phyloP scores from a whole-genome alignment of 1,140 invertebrate genomes.

The Drosophila murphyi region DNA sequence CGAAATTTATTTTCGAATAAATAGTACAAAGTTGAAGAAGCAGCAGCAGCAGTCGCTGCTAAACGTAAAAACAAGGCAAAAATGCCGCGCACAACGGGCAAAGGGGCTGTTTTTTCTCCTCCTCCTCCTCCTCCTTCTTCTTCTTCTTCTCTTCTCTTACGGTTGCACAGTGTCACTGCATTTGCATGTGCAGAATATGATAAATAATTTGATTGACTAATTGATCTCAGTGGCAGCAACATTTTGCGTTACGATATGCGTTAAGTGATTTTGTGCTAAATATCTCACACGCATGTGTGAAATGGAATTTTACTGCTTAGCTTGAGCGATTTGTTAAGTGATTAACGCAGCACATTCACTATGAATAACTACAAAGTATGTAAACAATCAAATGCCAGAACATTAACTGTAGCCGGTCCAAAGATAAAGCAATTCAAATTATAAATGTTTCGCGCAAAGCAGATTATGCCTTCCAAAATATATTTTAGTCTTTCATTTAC shows the following conservation, averaged over 20 bases:
- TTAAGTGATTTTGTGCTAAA: conserved; percentile 5
- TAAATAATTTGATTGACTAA: conserved; percentile 16
- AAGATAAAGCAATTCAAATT: too few relatives aligned
- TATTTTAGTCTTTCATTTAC: too few relatives aligned
- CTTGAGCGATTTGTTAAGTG: conserved; percentile 13
- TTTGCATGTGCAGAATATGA: conserved; percentile 19
- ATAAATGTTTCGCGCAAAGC: not conserved
- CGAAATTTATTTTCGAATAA: conserved; percentile 82
- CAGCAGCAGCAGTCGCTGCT: conserved; percentile 53
- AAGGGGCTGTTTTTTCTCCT: conserved; percentile 30
- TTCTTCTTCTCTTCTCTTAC: conserved; percentile 38
- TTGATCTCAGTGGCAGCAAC: not conserved
- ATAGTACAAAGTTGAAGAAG: conserved; percentile 81
- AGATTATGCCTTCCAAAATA: too few relatives aligned
- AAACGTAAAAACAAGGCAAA: conserved; percentile 70
- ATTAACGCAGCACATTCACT: conserved; percentile 23
- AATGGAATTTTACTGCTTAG: conserved; percentile 12
- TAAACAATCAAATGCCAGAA: conserved; percentile 1
- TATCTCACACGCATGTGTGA: conserved; percentile 23
- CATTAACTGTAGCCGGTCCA: not conserved
- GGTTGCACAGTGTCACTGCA: conserved; percentile 62
- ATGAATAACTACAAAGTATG: not conserved
- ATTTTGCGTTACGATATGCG: not conserved
- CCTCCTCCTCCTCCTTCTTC: too few relatives aligned
- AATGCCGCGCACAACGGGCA: conserved; percentile 44